Evolutionary conservation across 1,140 invertebrate genomes (phyloP), one percentile per base, ranked within the genome.

Genomic region (Drosophila pectinifera): DNA sequence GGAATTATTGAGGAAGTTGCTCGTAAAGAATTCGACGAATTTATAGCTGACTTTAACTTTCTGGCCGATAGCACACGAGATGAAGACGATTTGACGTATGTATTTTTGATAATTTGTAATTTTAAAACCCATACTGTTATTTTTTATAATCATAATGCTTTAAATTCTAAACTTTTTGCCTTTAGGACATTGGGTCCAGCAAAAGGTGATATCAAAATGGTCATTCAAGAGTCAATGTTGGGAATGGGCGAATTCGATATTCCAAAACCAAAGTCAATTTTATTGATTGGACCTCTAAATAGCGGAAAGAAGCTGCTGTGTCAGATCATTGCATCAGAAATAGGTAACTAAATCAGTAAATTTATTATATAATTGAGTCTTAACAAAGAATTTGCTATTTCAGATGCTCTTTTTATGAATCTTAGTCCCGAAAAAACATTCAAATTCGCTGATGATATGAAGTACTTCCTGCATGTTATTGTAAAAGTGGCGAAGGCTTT

Each of bases 301-400:
- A 95, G 94, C 79, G 97, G 97, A 0, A 97, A 98, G 92, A 95
- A 95, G 61, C 94, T 96, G 90, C 78, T 98, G 2, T 95, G 96
- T 0, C 93, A 97, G 76, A 95, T 96, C 2, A 94, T 98, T 43
- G 97, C 96, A 75, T 95, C 94, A 7, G 96, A 97, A 92, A 92
- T 96, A 1, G 95, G 96, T 22, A 84, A 24, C 20, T 46, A 51
- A 2, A 6, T 26, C 2, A 8, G 31, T 10, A 4, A 6, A 18
- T 28, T 14, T 10, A 8, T 36, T 8, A 6, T 26, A 2, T 10
- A 2, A 8, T 16, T 28, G 5, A 28, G 11, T 13, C 16, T 51
- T 14, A 13, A 34, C 3, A 16, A 26, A 6, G 14, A 5, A 0
- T 7, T 16, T 39, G 11, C 28, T 11, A 1, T 34, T 54, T 16